Evolutionary conservation across 2,888 invertebrate species (phyloP), one percentile per base, ranked within the genome.

Genomic region (Odontomyia ornata): DNA sequence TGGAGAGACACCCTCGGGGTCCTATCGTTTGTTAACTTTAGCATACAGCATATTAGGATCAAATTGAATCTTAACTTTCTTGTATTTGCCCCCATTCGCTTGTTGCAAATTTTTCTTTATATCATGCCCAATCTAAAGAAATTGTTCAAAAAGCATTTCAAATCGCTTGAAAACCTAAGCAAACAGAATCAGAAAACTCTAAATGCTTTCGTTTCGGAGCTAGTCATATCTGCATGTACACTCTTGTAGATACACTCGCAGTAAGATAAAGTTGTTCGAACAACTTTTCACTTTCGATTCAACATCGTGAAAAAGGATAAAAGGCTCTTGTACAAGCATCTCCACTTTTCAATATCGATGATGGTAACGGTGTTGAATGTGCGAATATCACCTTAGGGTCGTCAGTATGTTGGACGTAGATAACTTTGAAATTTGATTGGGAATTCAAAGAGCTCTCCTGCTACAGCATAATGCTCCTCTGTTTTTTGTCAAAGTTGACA

Each of bases 211-310:
- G 67, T 25, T 60, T 21, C 67, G 46, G 43, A 18, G 5, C 36
- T 9, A 36, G 9, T 36, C 36, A 36, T 36, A 36, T 9, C 36
- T 36, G 9, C 36, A 36, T 9, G 9, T 9, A 36, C 9, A 5
- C 5, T 3, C 5, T 36, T 36, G 9, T 25, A 36, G 46, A 46
- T 18, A 27, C 73, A 60, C 7, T 46, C 64, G 43, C 57, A 36
- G 43, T 47, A 64, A 75, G 64, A 75, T 75, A 64, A 75, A 75
- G 64, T 73, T 73, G 73, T 75, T 62, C 64, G 25, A 46, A 75
- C 75, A 75, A 75, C 75, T 75, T 75, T 75, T 75, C 75, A 75
- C 75, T 75, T 75, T 75, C 62, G 64, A 64, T 30, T 75, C 64
- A 64, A 62, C 64, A 46, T 18, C 47, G 64, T 75, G 64, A 75